Base-by-base conservation (phyloP, 64 coral and sea anemone species). In the Pocillopora verrucosa region DNA sequence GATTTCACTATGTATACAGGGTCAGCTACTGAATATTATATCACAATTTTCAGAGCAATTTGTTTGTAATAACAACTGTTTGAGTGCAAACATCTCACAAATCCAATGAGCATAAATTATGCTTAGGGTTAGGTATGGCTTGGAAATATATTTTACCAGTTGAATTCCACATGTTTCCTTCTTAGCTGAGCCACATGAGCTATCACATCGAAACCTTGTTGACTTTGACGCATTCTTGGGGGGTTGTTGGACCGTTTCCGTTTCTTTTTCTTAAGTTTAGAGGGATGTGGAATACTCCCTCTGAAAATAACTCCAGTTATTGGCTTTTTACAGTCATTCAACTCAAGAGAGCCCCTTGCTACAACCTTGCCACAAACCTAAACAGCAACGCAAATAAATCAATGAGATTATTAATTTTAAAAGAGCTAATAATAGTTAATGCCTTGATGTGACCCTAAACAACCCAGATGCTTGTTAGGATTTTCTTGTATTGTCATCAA, bases 81-180 rank as follows among this genome's bases (percentile, higher is more conserved):
- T 51, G 41, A 51, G 41, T 51, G 41, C 7, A 3, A 51, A 51
- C 41, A 7, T 51, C 41, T 51, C 41, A 51, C 41, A 51, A 51
- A 7, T 51, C 3, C 41, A 51, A 51, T 51, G 41, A 51, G 41
- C 41, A 51, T 51, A 51, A 51, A 51, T 51, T 51, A 51, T 0
- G 41, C 41, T 51, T 51, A 7, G 3, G 7, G 3, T 51, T 51
- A 51, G 41, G 7, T 51, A 51, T 4, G 41, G 41, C 41, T 3
- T 69, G 12, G 16, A 67, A 63, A 19, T 26, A 45, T 59, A 13
- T 65, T 67, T 78, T 79, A 92, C 90, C 90, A 92, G 73, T 92
- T 92, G 59, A 92, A 92, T 80, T 92, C 90, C 5, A 75, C 76
- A 9, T 92, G 82, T 20, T 92, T 92, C 65, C 90, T 68, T 65